A percentile compares a stretch with the other conserved stretches of the same genome.
Conservation (phyloP, 2,113 vertebrate genomes). For the Cyprinodon brontotheroides region DNA sequence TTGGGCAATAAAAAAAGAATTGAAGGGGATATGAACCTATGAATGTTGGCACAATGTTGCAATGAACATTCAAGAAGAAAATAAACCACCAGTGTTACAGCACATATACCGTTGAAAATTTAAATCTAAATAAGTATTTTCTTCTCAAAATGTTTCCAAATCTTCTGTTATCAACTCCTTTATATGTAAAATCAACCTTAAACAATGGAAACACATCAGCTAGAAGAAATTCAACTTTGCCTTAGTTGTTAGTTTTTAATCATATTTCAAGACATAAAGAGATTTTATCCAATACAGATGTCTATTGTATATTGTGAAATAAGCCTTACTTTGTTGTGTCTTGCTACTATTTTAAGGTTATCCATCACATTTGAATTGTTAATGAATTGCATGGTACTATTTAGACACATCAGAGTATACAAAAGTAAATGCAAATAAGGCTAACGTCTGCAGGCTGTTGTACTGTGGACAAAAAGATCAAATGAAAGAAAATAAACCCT, state of each 20-base stretch:
- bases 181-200: background rate
- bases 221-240: background rate
- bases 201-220: background rate
- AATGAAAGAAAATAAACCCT: slow-evolving; percentile 3
- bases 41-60: too few relatives aligned
- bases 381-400: slow-evolving; percentile 12
- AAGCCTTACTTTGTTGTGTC: slow-evolving; percentile 19
- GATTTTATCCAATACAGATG: background rate
- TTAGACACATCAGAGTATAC: slow-evolving; percentile 5
- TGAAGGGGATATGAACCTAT: too few relatives aligned
- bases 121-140: too few relatives aligned
- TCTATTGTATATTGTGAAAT: slow-evolving; percentile 3
- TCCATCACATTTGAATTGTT: slow-evolving; percentile 37
- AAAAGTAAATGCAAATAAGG: slow-evolving; percentile 1
- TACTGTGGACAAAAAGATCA: background rate
- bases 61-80: too few relatives aligned
- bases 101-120: too few relatives aligned
- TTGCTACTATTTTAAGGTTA: slow-evolving; percentile 20
- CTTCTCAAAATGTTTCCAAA: background rate
- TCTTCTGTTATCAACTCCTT: background rate
- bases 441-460: slow-evolving; percentile 12
- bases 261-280: background rate
- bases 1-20: too few relatives aligned
- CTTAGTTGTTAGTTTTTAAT: background rate
- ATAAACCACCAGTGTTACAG: too few relatives aligned